A percentile compares a stretch with the other conserved stretches of the same genome.
These are phyloP conservation scores for Solea senegalensis DNA, from an alignment of 2,113 vertebrate genomes.

Conservation along the genomic window DNA sequence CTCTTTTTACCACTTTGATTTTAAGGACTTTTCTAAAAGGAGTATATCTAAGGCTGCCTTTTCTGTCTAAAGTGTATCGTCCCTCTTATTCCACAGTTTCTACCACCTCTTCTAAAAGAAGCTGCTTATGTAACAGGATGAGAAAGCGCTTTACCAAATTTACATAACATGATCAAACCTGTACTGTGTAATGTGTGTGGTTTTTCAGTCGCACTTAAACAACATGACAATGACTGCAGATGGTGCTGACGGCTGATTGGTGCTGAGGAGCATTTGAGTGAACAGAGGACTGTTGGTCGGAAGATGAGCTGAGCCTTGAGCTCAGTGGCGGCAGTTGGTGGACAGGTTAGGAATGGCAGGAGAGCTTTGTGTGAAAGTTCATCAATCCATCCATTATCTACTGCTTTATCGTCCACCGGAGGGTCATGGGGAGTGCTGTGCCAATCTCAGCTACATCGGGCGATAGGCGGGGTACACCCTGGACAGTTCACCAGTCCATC, in stretches of 20 bases:
- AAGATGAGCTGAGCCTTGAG: neutral
- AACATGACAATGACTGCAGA: neutral
- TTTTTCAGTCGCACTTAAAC: no score
- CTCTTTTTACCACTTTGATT: no score
- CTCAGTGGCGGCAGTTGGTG: neutral
- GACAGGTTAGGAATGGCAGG: constrained; percentile 10
- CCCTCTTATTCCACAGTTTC: constrained; percentile 7
- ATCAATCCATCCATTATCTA: no score
- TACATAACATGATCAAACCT: constrained; percentile 46
- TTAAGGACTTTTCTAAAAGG: no score
- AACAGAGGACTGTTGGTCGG: neutral
- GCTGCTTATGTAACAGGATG: constrained; percentile 28
- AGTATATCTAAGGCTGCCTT: no score
- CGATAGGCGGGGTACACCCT: no score
- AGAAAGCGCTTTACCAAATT: constrained; percentile 15
- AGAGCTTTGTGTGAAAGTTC: neutral
- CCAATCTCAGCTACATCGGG: no score
- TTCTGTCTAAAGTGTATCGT: neutral
- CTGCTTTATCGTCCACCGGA: no score
- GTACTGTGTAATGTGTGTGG: constrained; percentile 1
- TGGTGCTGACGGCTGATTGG: neutral
- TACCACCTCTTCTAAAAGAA: constrained; percentile 40
- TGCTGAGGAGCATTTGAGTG: neutral
- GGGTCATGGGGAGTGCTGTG: no score
- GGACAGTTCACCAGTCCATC: no score